Percentiles rank a stretch among this genome's conserved stretches.
Evolutionary conservation across 2,888 invertebrate genomes (phyloP).

Genomic region (Ochlodes sylvanus): DNA sequence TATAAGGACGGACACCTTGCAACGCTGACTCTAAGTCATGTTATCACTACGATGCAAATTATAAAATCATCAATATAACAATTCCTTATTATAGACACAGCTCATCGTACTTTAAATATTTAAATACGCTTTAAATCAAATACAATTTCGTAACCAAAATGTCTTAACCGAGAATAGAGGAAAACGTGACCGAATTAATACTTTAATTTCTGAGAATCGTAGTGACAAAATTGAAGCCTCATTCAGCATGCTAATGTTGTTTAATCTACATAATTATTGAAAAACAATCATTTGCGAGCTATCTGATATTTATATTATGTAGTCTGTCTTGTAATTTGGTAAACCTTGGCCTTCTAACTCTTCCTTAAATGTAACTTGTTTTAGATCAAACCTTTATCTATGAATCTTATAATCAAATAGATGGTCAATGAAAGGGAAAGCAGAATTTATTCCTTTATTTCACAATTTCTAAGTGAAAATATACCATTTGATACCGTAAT

Average conservation of each 20-base stretch:
- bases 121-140: neutral
- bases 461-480: conserved; percentile 32
- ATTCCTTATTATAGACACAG: too few relatives aligned
- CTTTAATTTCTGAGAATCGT: conserved; percentile 7
- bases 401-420: neutral
- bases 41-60: too few relatives aligned
- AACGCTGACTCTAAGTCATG: too few relatives aligned
- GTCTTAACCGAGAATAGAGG: conserved; percentile 10
- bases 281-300: neutral
- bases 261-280: conserved; percentile 3
- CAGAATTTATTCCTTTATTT: conserved; percentile 8
- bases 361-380: too few relatives aligned
- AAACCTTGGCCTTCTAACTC: conserved; percentile 1
- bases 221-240: neutral
- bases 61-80: too few relatives aligned
- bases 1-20: too few relatives aligned
- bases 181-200: conserved; percentile 37
- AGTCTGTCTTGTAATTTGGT: neutral
- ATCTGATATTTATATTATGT: neutral
- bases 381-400: neutral
- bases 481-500: conserved; percentile 15
- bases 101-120: too few relatives aligned
- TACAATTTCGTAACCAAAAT: neutral
- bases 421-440: conserved; percentile 21
- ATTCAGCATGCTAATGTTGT: conserved; percentile 2